phyloP scores from a whole-genome alignment of 2,797 vertebrate species.

The Pantherophis alleghaniensis region DNA sequence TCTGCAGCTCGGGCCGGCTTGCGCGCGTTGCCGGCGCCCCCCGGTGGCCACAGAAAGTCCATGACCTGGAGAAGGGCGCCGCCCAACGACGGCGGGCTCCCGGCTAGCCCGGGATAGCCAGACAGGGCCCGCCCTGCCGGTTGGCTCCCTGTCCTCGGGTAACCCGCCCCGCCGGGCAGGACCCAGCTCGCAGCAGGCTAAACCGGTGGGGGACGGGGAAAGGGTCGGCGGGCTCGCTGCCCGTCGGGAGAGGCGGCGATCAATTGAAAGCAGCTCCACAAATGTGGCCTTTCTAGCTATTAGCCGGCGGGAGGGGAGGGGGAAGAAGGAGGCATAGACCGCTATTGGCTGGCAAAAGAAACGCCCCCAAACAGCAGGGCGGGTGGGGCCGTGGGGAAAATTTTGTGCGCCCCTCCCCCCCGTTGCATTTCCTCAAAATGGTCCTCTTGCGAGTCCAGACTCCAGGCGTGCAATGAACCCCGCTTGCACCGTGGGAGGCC shows the following conservation, averaged over 20 bases:
- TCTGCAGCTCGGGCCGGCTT: neutral
- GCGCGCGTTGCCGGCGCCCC: neutral
- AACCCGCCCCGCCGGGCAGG: neutral
- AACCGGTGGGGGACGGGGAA: accelerated
- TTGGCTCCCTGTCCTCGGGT: neutral
- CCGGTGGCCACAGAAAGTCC: neutral
- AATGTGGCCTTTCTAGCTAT: neutral
- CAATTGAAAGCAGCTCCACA: neutral
- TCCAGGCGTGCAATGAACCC: neutral
- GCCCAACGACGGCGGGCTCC: neutral
- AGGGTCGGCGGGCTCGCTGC: no score
- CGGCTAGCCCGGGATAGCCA: neutral
- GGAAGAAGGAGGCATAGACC: neutral
- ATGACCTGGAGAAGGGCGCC: accelerated
- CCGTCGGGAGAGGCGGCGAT: neutral
- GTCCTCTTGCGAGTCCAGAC: neutral
- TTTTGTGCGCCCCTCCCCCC: neutral
- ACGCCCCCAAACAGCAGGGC: neutral
- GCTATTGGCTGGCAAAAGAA: neutral
- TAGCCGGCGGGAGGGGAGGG: neutral
- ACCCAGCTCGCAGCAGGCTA: neutral
- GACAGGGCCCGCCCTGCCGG: neutral
- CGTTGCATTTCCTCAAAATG: neutral
- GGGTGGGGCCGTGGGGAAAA: neutral
- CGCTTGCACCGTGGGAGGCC: no score